phyloP scores from a whole-genome alignment of 1,140 invertebrate species.

The Potamilus streckersoni region DNA sequence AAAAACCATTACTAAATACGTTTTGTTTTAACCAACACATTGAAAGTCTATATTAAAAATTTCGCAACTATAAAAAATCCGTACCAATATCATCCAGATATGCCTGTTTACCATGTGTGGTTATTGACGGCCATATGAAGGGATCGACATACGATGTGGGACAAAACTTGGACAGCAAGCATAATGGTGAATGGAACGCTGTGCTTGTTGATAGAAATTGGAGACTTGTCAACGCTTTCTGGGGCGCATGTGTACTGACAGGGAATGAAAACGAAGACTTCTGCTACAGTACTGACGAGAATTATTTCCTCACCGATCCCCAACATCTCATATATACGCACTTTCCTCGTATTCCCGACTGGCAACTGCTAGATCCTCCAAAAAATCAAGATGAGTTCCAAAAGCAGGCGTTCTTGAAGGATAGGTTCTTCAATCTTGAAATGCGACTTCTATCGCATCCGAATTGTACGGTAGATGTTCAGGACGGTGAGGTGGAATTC shows the following conservation, averaged over 20 bases:
- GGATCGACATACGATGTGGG: constrained; percentile 57
- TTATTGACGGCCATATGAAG: constrained; percentile 53
- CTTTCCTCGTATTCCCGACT: constrained; percentile 66
- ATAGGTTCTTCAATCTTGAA: constrained; percentile 54
- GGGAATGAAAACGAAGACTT: constrained; percentile 37
- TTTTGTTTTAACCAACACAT: not conserved
- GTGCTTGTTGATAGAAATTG: constrained; percentile 52
- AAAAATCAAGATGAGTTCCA: constrained; percentile 47
- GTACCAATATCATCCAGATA: too few species aligned
- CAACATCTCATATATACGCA: constrained; percentile 71
- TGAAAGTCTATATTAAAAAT: not conserved
- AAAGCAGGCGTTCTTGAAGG: constrained; percentile 51
- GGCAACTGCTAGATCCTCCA: constrained; percentile 49
- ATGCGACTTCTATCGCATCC: constrained; percentile 46
- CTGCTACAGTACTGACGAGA: constrained; percentile 59
- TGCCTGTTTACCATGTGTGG: constrained; percentile 42
- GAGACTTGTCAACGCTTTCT: constrained; percentile 55
- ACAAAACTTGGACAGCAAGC: constrained; percentile 45
- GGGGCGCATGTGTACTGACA: constrained; percentile 51
- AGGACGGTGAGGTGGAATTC: constrained; percentile 48
- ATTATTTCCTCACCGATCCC: constrained; percentile 72
- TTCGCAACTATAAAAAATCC: not conserved
- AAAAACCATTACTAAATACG: too few species aligned
- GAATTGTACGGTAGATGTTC: constrained; percentile 40
- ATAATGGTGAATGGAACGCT: constrained; percentile 58